These are phyloP conservation scores for Brachionus plicatilis DNA, from an alignment of 1,140 invertebrate genomes.

Conservation along the genomic window DNA sequence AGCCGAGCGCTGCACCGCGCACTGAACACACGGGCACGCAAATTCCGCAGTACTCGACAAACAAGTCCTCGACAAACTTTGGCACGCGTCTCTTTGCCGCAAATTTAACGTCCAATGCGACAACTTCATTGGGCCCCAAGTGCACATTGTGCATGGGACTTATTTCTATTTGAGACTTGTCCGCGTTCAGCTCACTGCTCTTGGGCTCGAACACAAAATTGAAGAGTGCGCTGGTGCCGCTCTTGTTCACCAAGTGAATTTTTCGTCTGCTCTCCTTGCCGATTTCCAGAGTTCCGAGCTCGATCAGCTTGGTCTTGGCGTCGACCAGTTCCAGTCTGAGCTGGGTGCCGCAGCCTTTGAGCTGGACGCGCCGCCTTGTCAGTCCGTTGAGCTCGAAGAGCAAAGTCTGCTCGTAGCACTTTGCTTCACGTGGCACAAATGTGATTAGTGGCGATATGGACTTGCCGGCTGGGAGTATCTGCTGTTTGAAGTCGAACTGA, in stretches of 20 bases:
- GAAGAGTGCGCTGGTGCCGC: background rate
- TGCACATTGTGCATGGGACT: background rate
- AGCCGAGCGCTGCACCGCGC: constrained; percentile 51
- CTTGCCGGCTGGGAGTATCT: constrained; percentile 47
- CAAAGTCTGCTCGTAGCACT: constrained; percentile 49
- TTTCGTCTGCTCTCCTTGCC: background rate
- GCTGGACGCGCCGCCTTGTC: constrained; percentile 49
- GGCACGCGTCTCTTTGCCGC: constrained; percentile 44
- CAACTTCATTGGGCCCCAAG: background rate
- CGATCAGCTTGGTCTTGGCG: constrained; percentile 50
- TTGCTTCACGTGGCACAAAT: constrained; percentile 51
- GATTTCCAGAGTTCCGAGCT: constrained; percentile 47
- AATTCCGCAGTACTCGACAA: constrained; percentile 51
- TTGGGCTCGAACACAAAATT: constrained; percentile 32
- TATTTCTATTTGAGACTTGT: background rate
- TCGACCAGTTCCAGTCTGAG: constrained; percentile 52
- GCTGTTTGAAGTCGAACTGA: constrained; percentile 50
- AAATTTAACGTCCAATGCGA: background rate
- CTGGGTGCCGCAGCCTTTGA: constrained; percentile 51
- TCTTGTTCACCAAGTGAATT: constrained; percentile 4
- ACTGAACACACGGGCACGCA: constrained; percentile 53
- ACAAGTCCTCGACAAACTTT: constrained; percentile 53
- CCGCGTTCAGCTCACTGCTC: background rate
- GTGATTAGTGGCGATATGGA: constrained; percentile 48
- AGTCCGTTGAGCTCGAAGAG: constrained; percentile 56